phyloP scores from a whole-genome alignment of 2,797 vertebrate genomes.

The Ctenopoma kingsleyae region DNA sequence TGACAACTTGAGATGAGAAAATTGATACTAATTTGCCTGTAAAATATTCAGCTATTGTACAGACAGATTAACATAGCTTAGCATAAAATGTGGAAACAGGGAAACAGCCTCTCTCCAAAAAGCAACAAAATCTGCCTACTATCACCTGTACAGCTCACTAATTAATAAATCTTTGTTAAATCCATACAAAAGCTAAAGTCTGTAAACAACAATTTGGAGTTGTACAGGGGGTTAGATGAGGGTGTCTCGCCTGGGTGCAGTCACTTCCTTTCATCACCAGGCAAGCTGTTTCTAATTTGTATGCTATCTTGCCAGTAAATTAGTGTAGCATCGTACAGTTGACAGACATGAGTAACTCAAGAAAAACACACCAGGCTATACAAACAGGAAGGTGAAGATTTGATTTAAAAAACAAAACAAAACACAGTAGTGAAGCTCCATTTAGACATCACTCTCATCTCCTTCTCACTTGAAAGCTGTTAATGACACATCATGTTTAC shows the following conservation, averaged over 20 bases:
- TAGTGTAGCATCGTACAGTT: background rate
- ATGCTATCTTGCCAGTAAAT: background rate
- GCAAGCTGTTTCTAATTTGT: background rate
- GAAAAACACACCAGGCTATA: too few species aligned
- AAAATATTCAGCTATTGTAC: background rate
- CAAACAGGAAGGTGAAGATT: background rate
- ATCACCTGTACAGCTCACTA: background rate
- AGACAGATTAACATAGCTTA: background rate
- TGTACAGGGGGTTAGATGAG: background rate
- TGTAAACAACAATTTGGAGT: background rate
- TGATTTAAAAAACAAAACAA: background rate
- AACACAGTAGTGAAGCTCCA: background rate
- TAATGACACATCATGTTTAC: background rate
- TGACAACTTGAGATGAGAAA: background rate
- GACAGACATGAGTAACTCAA: background rate
- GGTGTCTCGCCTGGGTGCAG: background rate
- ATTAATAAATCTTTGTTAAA: background rate
- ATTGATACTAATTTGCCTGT: background rate
- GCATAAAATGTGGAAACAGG: background rate
- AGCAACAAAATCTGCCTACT: background rate
- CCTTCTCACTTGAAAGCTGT: background rate
- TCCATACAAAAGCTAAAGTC: background rate
- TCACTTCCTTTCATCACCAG: slow-evolving; percentile 2
- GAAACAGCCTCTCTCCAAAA: background rate
- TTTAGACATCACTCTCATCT: background rate